Base-by-base conservation (phyloP, 2,888 invertebrate species). In the Miltochrista miniata region DNA sequence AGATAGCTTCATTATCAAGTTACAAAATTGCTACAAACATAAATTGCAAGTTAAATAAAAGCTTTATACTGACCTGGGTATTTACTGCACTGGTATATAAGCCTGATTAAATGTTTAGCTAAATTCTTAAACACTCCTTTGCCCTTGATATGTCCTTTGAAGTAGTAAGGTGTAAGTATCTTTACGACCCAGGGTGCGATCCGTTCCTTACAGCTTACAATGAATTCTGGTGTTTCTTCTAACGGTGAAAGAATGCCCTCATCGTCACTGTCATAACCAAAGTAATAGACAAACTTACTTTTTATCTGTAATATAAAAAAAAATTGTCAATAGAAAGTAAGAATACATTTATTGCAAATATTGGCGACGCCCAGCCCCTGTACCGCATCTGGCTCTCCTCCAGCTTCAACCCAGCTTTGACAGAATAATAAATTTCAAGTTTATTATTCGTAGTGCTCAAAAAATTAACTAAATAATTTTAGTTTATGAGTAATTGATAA, bases 111-210 rank as follows among this genome's bases (percentile, higher is more conserved):
- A 70, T 93, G 92, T 69, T 93, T 93, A 0, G 94, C 94, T 37
- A 94, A 82, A 35, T 88, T 71, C 79, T 94, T 94, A 72, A 94
- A 94, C 43, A 94, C 75, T 33, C 89, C 87, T 78, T 93, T 93
- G 40, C 93, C 92, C 60, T 83, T 87, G 37, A 95, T 94, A 40
- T 91, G 85, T 1, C 93, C 93, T 59, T 90, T 92, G n/a, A 92
- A 91, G 65, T 93, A 94, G 70, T 92, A 93, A 3, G 94, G 94
- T 63, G 93, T 94, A 4, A 95, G 78, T 51, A 93, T 85, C 61
- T 93, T 92, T 0, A 94, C 93, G n/a, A 94, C 93, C 86, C 93
- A 90, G 14, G 93, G 93, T 0, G 94, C 93, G 52, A 94, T 92
- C 13, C 93, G 85, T 59, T 93, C 92, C 65, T 92, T 93, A 61